Evolutionary conservation across 2,888 invertebrate species (phyloP), one percentile per base, ranked within the genome.

Genomic region (Hyles lineata): DNA sequence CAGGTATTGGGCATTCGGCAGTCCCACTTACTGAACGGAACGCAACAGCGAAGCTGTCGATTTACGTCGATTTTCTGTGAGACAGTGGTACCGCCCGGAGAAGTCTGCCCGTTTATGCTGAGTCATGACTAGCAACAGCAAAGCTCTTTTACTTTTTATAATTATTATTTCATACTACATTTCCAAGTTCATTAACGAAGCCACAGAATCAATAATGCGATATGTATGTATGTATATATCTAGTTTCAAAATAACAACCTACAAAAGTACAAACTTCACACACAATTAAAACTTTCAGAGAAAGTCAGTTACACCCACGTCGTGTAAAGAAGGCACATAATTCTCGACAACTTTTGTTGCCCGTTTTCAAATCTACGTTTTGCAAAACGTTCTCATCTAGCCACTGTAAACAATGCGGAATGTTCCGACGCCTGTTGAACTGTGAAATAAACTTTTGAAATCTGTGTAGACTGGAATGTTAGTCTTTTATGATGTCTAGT

Each of bases 291-390:
- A 21, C 43, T 67, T 67, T 43, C 17, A 67, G 23, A 15, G 23
- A 67, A 63, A 67, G 50, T 23, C 50, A 67, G 25, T 67, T 74
- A 76, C 11, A 43, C 43, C 75, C 73, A 74, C 75, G 52, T 73
- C 75, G 76, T 80, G 76, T 75, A 74, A 78, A 77, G 74, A 77
- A 74, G 77, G 72, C 72, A 76, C 80, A 69, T 80, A 80, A 80
- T 81, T 80, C 76, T 79, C 76, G 70, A 50, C 76, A 79, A 76
- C 70, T 79, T 55, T 80, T 77, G 67, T 72, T 71, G n/a, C 72
- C 25, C 23, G 58, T 72, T 73, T 75, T 73, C 76, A 76, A 69
- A 55, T 74, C 43, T 75, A 74, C 67, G 50, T 67, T 50, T 43
- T 43, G 50, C 50, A 67, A 50, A 67, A 67, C 21, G 43, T 17